phyloP scores from a whole-genome alignment of 2,797 vertebrate genomes.

The Sardinella longiceps region DNA sequence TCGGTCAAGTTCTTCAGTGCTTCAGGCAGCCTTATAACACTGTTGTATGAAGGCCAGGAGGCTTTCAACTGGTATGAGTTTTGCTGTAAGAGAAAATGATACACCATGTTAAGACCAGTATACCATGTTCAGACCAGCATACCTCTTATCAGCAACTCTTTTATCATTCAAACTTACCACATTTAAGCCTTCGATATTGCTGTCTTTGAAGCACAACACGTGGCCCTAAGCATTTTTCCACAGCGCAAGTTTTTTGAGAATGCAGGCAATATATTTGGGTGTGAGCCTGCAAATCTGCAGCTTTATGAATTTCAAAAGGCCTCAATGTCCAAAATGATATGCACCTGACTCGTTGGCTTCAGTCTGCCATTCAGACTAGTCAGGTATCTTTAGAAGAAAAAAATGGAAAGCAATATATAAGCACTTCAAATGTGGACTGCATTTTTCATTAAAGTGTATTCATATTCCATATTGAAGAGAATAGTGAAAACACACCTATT shows the following conservation, averaged over 20 bases:
- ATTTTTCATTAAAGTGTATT: neutral
- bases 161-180: no score
- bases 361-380: neutral
- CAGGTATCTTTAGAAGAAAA: neutral
- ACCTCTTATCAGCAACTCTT: no score
- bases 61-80: neutral
- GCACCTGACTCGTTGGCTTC: neutral
- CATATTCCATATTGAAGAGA: no score
- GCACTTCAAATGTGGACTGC: neutral
- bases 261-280: no score
- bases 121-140: neutral
- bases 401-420: no score
- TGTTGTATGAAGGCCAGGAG: no score
- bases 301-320: neutral
- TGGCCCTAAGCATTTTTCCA: neutral
- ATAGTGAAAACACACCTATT: no score
- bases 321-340: no score
- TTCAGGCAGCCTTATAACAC: no score
- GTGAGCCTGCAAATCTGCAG: neutral
- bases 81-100: neutral
- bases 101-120: neutral
- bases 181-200: no score
- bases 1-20: no score
- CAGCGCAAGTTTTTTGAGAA: neutral
- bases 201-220: neutral